Conservation (phyloP, 2,888 invertebrate species). For the Cephus sareptanus region DNA sequence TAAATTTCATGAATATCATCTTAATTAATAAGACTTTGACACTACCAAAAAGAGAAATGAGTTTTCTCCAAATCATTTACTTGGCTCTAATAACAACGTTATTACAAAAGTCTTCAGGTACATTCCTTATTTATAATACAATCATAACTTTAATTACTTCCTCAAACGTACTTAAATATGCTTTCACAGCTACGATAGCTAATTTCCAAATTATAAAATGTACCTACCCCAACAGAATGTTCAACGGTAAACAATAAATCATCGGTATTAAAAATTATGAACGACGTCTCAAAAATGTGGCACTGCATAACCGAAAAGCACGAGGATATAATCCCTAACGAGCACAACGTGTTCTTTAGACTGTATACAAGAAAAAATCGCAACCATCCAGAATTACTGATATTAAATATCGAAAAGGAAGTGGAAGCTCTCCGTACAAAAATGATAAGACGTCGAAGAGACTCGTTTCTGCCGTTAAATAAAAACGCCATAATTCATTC, state of each 20-base stretch:
- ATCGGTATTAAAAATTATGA: slow-evolving; percentile 12
- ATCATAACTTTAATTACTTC: neutral
- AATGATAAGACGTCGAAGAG: slow-evolving; percentile 16
- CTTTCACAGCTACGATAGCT: neutral
- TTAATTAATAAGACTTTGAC: neutral
- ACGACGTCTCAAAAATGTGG: slow-evolving; percentile 22
- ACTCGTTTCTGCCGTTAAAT: slow-evolving; percentile 1
- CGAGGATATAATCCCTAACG: slow-evolving; percentile 15
- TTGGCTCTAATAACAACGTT: neutral
- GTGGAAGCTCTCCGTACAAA: slow-evolving; percentile 20
- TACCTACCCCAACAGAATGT: slow-evolving; percentile 6
- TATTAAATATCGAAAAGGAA: slow-evolving; percentile 14
- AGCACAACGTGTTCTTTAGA: slow-evolving; percentile 23
- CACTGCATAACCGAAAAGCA: slow-evolving; percentile 21
- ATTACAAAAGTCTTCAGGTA: neutral
- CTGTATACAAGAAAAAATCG: slow-evolving; percentile 24
- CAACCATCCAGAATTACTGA: slow-evolving; percentile 18
- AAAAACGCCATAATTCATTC: slow-evolving; percentile 18
- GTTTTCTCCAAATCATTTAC: neutral
- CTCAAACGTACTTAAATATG: neutral
- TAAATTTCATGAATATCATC: neutral
- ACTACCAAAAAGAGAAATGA: neutral
- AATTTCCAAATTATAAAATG: neutral
- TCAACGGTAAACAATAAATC: slow-evolving; percentile 15
- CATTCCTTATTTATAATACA: neutral